Evolutionary conservation across 1,140 invertebrate genomes (phyloP), one percentile per base, ranked within the genome.

Genomic region (Akabosia matsudoensis): DNA sequence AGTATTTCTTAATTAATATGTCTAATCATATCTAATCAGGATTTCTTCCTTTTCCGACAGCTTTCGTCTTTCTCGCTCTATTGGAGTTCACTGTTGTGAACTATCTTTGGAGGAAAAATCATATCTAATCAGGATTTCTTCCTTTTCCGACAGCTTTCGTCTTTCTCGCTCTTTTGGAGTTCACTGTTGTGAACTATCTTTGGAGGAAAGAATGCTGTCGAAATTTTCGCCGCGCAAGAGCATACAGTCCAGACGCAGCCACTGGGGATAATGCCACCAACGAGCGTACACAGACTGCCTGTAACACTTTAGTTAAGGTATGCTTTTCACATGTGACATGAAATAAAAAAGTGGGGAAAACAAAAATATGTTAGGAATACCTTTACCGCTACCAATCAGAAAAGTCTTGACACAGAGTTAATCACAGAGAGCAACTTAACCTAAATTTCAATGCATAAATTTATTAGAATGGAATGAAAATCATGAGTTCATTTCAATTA

Each of bases 1-100:
- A n/a, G n/a, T n/a, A n/a, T 51, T 51, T 51, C n/a, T 10, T 51
- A 51, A n/a, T 51, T 51, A 13, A 51, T 51, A 51, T n/a, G n/a
- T 51, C 10, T 51, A 51, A n/a, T 51, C 10, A 51, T 51, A 22
- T 67, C 26, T 67, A 28, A n/a, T 31, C 4, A 2, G 7, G 7
- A 22, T 33, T 73, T 18, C 45, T 26, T n/a, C 37, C 30, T 26
- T 33, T 26, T 10, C 18, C 37, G 18, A 45, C 54, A 79, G 80
- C 76, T 22, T 81, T 81, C 64, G 80, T 81, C 30, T 81, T 81
- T 70, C 37, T 79, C n/a, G 80, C 80, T 14, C 77, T 81, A 0
- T 54, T 81, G 24, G 80, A 81, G 51, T 81, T 81, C 56, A 81
- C 80, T 2, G 72, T 79, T 16, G 79, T 79, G 2, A 81, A 81